These are phyloP conservation scores for Cactoblastis cactorum DNA, from an alignment of 2,888 invertebrate species.

Conservation along the genomic window DNA sequence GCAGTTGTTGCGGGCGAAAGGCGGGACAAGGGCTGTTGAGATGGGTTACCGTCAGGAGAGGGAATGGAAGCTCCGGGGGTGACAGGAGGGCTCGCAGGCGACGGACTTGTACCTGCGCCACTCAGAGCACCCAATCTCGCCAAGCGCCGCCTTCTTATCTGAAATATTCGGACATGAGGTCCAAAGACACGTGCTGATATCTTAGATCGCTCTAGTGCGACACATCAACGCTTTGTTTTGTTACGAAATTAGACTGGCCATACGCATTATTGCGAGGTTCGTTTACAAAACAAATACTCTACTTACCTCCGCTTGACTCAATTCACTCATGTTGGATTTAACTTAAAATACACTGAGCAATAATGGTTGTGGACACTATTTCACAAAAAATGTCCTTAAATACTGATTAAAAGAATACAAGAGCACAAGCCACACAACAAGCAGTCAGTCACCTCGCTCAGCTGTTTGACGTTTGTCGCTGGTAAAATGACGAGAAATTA, in stretches of 20 bases:
- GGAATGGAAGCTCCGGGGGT: slow-evolving; percentile 63
- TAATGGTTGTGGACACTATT: slow-evolving; percentile 43
- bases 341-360: slow-evolving; percentile 36
- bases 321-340: slow-evolving; percentile 85
- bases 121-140: slow-evolving; percentile 84
- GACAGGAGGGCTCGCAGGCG: slow-evolving; percentile 71
- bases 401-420: slow-evolving; percentile 53
- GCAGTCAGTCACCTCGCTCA: slow-evolving; percentile 76
- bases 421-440: slow-evolving; percentile 67
- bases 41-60: slow-evolving; percentile 38
- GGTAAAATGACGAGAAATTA: slow-evolving; percentile 70
- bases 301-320: slow-evolving; percentile 93
- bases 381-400: slow-evolving; percentile 49
- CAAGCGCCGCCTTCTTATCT: slow-evolving; percentile 88
- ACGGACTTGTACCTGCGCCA: slow-evolving; percentile 67
- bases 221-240: slow-evolving; percentile 74
- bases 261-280: slow-evolving; percentile 66
- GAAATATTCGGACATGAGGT: slow-evolving; percentile 47
- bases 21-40: slow-evolving; percentile 37
- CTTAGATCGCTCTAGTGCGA: slow-evolving; percentile 44
- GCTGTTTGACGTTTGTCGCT: slow-evolving; percentile 72
- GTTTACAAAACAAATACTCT: slow-evolving; percentile 58
- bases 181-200: slow-evolving; percentile 48
- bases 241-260: slow-evolving; percentile 77
- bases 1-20: slow-evolving; percentile 45